These are phyloP conservation scores for Ophiodon elongatus DNA, from an alignment of 2,113 vertebrate species.

Conservation along the genomic window DNA sequence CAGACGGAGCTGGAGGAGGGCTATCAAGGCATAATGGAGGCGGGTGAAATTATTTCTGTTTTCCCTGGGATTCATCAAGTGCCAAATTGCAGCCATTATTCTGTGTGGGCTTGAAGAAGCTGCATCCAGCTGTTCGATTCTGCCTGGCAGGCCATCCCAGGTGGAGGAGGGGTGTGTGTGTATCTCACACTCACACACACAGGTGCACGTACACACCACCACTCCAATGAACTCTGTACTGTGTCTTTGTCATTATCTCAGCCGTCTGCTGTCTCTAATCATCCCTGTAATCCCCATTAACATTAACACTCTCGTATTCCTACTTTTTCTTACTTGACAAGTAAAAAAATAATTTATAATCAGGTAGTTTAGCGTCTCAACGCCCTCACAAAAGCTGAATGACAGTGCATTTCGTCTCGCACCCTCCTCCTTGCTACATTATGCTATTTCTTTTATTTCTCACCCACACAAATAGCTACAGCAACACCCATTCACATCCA, in stretches of 20 bases:
- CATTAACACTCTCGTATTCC: conserved; percentile 19
- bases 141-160: conserved; percentile 47
- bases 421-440: conserved; percentile 33
- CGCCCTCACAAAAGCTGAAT: conserved; percentile 50
- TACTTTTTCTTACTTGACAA: conserved; percentile 30
- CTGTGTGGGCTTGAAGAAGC: conserved; percentile 54
- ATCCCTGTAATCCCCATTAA: conserved; percentile 20
- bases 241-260: conserved; percentile 38
- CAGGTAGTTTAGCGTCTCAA: conserved; percentile 15
- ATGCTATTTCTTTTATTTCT: conserved; percentile 39
- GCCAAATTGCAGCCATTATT: conserved; percentile 75
- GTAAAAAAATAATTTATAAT: conserved; percentile 43
- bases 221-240: conserved; percentile 13
- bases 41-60: conserved; percentile 54
- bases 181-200: not conserved
- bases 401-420: conserved; percentile 58
- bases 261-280: conserved; percentile 30
- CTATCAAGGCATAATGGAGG: conserved; percentile 40
- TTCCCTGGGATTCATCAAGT: conserved; percentile 67
- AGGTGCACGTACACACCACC: conserved; percentile 11
- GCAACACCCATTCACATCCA: conserved; percentile 12
- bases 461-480: conserved; percentile 24
- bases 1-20: conserved; percentile 32
- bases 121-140: conserved; percentile 71
- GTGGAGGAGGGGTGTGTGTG: conserved; percentile 32